Conservation (phyloP, 2,113 vertebrate species). For the Semnornis frantzii region DNA sequence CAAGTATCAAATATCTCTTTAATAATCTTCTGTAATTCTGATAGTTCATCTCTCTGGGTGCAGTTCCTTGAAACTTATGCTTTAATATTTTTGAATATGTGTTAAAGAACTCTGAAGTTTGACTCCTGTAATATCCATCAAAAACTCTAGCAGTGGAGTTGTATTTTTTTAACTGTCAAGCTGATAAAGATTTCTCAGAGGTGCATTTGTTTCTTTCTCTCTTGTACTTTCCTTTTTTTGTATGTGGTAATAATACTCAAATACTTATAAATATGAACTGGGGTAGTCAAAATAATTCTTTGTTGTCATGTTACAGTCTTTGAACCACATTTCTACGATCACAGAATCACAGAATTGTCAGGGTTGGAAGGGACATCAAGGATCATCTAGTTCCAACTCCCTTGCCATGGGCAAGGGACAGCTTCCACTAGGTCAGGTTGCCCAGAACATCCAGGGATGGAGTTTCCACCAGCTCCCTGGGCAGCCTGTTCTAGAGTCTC, state of each 20-base stretch:
- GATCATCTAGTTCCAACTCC: too few relatives aligned
- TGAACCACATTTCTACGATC: not conserved
- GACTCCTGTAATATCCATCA: not conserved
- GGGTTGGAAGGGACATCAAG: too few relatives aligned
- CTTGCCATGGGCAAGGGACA: too few relatives aligned
- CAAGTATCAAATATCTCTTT: conserved; percentile 30
- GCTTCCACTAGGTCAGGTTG: too few relatives aligned
- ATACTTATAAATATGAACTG: not conserved
- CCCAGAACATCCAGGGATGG: too few relatives aligned
- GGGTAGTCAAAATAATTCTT: conserved; percentile 7
- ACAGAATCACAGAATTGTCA: too few relatives aligned
- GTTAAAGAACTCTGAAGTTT: conserved; percentile 15
- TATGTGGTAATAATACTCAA: not conserved
- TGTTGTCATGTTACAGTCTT: not conserved
- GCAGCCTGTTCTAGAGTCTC: too few relatives aligned
- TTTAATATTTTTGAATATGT: conserved; percentile 20
- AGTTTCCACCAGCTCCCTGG: too few relatives aligned
- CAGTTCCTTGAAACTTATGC: not conserved
- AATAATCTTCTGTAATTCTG: conserved; percentile 30
- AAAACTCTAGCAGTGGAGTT: not conserved
- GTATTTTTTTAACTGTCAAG: conserved; percentile 8
- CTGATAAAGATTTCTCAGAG: conserved; percentile 5
- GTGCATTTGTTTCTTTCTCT: not conserved
- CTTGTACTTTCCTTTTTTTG: not conserved
- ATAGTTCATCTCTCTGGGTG: not conserved